These are phyloP conservation scores for Xyrichtys novacula DNA, from an alignment of 2,797 vertebrate species.

Conservation along the genomic window DNA sequence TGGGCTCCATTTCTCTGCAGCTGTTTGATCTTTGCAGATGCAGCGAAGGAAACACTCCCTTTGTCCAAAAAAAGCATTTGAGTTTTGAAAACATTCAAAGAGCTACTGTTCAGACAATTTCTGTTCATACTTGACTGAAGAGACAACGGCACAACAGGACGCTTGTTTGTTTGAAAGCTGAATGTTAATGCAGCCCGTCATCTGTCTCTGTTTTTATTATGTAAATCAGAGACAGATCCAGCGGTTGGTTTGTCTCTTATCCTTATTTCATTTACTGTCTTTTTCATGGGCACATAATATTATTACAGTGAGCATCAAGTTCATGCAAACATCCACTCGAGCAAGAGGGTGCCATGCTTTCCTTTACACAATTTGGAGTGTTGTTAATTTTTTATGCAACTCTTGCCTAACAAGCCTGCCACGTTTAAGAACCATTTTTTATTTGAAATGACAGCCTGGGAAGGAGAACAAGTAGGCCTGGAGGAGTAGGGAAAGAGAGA, in stretches of 20 bases:
- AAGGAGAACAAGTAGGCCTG: constrained; percentile 43
- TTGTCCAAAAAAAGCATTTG: not conserved
- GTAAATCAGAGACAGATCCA: constrained; percentile 40
- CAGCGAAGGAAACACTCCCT: not conserved
- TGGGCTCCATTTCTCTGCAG: constrained; percentile 21
- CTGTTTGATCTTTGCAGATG: constrained; percentile 34
- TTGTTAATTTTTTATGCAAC: constrained; percentile 46
- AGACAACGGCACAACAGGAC: not conserved
- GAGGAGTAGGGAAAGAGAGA: constrained; percentile 38
- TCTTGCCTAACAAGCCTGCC: constrained; percentile 44
- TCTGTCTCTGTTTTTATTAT: not conserved
- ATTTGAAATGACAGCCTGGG: constrained; percentile 55
- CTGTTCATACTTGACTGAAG: not conserved
- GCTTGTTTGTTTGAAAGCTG: constrained; percentile 3
- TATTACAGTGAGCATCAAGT: constrained; percentile 25
- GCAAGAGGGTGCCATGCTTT: constrained; percentile 28
- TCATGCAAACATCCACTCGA: constrained; percentile 2
- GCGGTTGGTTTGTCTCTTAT: constrained; percentile 30
- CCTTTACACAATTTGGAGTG: constrained; percentile 27
- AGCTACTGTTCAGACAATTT: constrained; percentile 1
- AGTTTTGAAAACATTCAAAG: not conserved
- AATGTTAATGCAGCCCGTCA: not conserved
- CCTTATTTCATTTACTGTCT: constrained; percentile 33
- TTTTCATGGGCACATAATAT: constrained; percentile 42
- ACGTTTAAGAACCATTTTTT: constrained; percentile 46